phyloP scores from a whole-genome alignment of 2,113 vertebrate species.

The Alaudala cheleensis region DNA sequence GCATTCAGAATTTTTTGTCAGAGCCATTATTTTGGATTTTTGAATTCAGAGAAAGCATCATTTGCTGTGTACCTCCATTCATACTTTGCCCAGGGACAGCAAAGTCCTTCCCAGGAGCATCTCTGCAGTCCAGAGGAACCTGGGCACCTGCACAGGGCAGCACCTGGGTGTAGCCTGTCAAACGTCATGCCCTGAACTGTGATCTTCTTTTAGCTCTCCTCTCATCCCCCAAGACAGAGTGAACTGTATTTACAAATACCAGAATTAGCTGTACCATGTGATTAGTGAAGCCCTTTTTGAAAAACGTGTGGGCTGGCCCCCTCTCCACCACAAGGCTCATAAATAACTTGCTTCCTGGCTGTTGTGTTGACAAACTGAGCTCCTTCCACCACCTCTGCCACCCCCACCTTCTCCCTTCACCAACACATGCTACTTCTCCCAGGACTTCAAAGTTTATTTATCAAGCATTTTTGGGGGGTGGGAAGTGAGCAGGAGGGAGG shows the following conservation, averaged over 20 bases:
- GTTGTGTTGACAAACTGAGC: slow-evolving; percentile 56
- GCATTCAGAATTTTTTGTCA: background rate
- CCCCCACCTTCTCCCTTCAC: slow-evolving; percentile 36
- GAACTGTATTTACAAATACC: background rate
- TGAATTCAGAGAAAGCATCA: background rate
- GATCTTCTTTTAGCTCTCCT: background rate
- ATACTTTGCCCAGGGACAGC: background rate
- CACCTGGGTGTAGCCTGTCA: accelerated
- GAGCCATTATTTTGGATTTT: background rate
- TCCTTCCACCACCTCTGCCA: slow-evolving; percentile 39
- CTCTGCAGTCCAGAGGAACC: background rate
- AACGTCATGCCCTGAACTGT: background rate
- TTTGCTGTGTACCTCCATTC: accelerated
- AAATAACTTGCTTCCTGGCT: slow-evolving; percentile 53
- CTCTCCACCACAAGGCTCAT: slow-evolving; percentile 20
- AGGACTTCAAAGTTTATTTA: slow-evolving; percentile 1
- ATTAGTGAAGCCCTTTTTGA: background rate
- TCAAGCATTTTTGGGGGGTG: background rate
- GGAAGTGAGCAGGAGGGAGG: background rate
- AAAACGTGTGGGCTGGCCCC: slow-evolving; percentile 28
- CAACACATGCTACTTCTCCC: background rate
- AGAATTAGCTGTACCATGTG: background rate
- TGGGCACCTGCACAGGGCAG: background rate
- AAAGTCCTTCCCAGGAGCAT: background rate
- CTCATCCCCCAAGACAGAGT: background rate